These are phyloP conservation scores for Holothuria leucospilota DNA, from an alignment of 53 echinoderm and acorn worm species.

Conservation along the genomic window DNA sequence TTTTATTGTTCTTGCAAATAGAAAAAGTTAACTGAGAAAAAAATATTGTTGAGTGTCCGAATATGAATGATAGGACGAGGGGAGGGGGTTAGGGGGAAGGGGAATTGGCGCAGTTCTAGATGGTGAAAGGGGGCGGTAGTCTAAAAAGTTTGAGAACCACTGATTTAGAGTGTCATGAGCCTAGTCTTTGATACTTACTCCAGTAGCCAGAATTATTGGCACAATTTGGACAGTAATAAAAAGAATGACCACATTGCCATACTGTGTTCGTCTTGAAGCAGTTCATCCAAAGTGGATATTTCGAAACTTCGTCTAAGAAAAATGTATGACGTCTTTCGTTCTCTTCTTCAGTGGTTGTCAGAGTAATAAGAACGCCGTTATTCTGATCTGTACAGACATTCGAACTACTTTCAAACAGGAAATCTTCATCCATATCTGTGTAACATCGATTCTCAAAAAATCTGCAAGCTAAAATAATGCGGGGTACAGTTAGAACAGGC, in stretches of 20 bases:
- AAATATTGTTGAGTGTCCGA: too few relatives aligned
- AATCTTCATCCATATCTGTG: background rate
- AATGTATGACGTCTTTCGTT: background rate
- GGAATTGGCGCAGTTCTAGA: too few relatives aligned
- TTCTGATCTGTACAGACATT: background rate
- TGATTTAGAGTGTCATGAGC: too few relatives aligned
- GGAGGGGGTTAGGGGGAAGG: too few relatives aligned
- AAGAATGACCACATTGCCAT: background rate
- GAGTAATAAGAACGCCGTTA: background rate
- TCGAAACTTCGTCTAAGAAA: background rate
- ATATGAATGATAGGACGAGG: too few relatives aligned
- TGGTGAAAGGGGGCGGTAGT: too few relatives aligned
- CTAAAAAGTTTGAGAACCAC: too few relatives aligned
- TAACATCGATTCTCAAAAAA: conserved; percentile 3
- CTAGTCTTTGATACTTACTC: background rate
- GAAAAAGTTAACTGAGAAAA: too few relatives aligned
- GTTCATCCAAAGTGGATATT: background rate
- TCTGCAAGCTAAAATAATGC: background rate
- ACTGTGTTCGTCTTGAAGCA: background rate
- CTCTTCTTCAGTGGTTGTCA: background rate
- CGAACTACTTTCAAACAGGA: background rate
- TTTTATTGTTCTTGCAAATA: too few relatives aligned
- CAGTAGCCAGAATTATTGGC: background rate
- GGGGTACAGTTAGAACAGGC: too few relatives aligned
- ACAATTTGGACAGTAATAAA: background rate